Conservation (phyloP, 2,113 vertebrate genomes). For the Notothenia coriiceps region DNA sequence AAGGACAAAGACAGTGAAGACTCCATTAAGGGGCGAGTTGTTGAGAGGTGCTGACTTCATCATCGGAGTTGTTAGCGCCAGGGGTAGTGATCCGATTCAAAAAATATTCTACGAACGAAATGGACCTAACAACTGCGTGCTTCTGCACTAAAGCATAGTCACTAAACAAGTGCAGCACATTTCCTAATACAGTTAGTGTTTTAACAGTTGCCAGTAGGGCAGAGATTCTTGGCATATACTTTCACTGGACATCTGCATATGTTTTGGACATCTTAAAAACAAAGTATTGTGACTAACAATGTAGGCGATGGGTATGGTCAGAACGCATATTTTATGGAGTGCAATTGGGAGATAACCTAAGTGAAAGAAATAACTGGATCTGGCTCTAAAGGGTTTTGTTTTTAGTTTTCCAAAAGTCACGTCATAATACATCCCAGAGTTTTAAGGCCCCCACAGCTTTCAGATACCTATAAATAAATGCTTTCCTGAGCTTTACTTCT, state of each 20-base stretch:
- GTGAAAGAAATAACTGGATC: slow-evolving; percentile 73
- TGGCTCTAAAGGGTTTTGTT: slow-evolving; percentile 66
- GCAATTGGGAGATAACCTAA: slow-evolving; percentile 70
- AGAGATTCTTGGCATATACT: slow-evolving; percentile 20
- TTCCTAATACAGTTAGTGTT: slow-evolving; percentile 13
- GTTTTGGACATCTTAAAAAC: slow-evolving; percentile 42
- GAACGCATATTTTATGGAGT: slow-evolving; percentile 60
- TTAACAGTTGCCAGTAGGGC: slow-evolving; percentile 11
- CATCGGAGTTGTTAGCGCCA: slow-evolving; percentile 71
- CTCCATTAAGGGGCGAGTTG: slow-evolving; percentile 81
- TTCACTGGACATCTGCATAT: slow-evolving; percentile 60
- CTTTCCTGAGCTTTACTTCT: slow-evolving; percentile 71
- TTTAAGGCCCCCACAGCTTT: slow-evolving; percentile 69
- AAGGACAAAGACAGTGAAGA: slow-evolving; percentile 82
- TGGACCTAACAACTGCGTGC: not conserved
- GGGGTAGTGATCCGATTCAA: slow-evolving; percentile 50
- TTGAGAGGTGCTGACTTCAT: slow-evolving; percentile 83
- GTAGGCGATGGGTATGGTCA: slow-evolving; percentile 18
- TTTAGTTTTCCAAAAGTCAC: slow-evolving; percentile 72
- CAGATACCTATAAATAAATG: slow-evolving; percentile 85
- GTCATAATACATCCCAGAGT: slow-evolving; percentile 78
- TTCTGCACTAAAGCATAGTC: slow-evolving; percentile 17
- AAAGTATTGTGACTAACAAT: slow-evolving; percentile 37
- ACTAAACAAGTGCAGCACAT: not conserved
- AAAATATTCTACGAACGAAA: slow-evolving; percentile 20